These are phyloP conservation scores for Netelia virgata DNA, from an alignment of 2,888 invertebrate genomes.

Conservation along the genomic window DNA sequence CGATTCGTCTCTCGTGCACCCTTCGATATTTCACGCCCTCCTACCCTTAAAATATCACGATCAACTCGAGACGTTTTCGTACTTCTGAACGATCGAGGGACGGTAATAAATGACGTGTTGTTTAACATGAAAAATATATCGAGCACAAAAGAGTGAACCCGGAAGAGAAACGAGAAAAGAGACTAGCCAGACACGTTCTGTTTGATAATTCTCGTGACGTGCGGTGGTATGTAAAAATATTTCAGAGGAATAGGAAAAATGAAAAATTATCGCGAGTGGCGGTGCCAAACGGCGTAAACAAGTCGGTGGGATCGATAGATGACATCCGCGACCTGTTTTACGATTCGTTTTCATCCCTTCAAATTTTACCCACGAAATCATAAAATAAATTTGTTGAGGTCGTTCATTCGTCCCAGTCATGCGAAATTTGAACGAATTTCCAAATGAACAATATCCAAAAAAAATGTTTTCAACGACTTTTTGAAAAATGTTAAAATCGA, in stretches of 20 bases:
- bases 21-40: not conserved
- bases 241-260: slow-evolving; percentile 22
- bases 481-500: too few species aligned
- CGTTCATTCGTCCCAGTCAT: too few species aligned
- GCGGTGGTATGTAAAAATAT: not conserved
- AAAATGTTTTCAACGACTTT: too few species aligned
- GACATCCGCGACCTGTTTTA: not conserved
- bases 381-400: not conserved
- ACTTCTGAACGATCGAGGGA: not conserved
- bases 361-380: not conserved
- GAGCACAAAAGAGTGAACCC: not conserved
- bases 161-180: slow-evolving; percentile 2
- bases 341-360: not conserved
- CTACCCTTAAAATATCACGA: not conserved
- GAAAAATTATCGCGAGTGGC: slow-evolving; percentile 33
- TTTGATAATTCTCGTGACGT: slow-evolving; percentile 34
- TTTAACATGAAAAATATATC: not conserved
- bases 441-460: too few species aligned
- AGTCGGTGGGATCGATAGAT: slow-evolving; percentile 33
- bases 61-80: slow-evolving; percentile 5
- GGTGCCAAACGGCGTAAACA: slow-evolving; percentile 48
- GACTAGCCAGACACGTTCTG: slow-evolving; percentile 4
- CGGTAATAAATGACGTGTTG: not conserved
- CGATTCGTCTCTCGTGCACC: not conserved
- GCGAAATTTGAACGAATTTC: too few species aligned